These are phyloP conservation scores for Synergus gifuensis DNA, from an alignment of 2,888 invertebrate species.

Conservation along the genomic window DNA sequence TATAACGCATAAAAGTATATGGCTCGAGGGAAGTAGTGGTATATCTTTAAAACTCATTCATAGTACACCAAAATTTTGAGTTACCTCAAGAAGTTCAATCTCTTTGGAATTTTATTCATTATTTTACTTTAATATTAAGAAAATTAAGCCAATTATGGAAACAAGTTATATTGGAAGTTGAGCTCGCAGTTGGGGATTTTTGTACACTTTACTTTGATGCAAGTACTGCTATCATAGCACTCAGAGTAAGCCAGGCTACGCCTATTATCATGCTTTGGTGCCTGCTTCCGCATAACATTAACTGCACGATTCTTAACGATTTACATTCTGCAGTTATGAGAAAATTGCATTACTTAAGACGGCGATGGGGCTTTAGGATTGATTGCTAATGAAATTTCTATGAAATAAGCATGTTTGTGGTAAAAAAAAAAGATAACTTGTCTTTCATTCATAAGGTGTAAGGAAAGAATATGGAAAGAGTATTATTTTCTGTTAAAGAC, in stretches of 20 bases:
- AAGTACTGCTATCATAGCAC: constrained; percentile 58
- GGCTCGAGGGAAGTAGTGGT: too few species aligned
- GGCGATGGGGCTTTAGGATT: background rate
- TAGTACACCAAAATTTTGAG: too few species aligned
- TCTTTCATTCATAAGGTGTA: too few species aligned
- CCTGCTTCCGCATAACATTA: constrained; percentile 68
- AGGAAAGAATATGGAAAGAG: too few species aligned
- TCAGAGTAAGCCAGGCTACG: constrained; percentile 61
- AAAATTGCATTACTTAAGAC: constrained; percentile 42
- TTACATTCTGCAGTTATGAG: constrained; percentile 59
- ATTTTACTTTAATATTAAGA: background rate
- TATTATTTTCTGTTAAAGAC: too few species aligned
- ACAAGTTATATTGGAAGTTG: background rate
- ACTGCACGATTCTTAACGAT: constrained; percentile 64
- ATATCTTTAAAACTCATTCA: too few species aligned
- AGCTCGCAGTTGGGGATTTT: constrained; percentile 10
- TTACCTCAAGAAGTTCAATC: too few species aligned
- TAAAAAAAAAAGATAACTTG: too few species aligned
- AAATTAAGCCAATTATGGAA: background rate
- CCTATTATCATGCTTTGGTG: constrained; percentile 66
- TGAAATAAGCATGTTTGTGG: constrained; percentile 13
- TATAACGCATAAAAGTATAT: too few species aligned
- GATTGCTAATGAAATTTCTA: constrained; percentile 31
- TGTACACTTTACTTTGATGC: constrained; percentile 15
- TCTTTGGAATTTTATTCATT: too few species aligned